Percentiles rank a stretch among this genome's conserved stretches.
Evolutionary conservation across 2,113 vertebrate species (phyloP).

Genomic region (Antennarius striatus): DNA sequence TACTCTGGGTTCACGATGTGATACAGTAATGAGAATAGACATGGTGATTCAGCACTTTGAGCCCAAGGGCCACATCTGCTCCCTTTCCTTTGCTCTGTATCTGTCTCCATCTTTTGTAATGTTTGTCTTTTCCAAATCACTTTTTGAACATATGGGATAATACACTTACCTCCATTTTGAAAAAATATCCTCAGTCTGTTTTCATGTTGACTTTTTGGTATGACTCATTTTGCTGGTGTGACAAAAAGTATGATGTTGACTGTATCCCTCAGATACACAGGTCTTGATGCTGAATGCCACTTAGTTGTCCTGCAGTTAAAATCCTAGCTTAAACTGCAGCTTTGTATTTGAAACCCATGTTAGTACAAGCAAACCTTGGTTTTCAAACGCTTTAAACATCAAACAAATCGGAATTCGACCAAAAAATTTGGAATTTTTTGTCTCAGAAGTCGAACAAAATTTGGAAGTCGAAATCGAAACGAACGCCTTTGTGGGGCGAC

Average conservation of each 20-base stretch:
- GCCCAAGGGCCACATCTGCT: conserved; percentile 75
- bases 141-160: conserved; percentile 17
- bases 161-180: conserved; percentile 26
- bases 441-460: too few relatives aligned
- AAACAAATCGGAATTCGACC: too few relatives aligned
- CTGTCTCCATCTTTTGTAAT: conserved; percentile 31
- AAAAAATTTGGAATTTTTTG: too few relatives aligned
- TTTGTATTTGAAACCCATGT: conserved; percentile 18
- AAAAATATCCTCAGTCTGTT: conserved; percentile 32
- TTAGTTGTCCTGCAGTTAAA: conserved; percentile 22
- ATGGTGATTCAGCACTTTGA: conserved; percentile 76
- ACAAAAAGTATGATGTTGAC: conserved; percentile 1
- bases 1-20: conserved; percentile 48
- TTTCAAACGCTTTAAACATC: too few relatives aligned
- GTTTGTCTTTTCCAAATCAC: conserved; percentile 22
- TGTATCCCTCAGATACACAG: not conserved
- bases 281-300: conserved; percentile 17
- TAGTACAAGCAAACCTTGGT: too few relatives aligned
- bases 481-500: too few relatives aligned
- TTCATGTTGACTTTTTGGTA: conserved; percentile 35
- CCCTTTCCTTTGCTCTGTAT: conserved; percentile 47
- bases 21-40: conserved; percentile 75
- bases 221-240: conserved; percentile 38
- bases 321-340: not conserved
- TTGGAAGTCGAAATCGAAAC: too few relatives aligned